Evolutionary conservation across 1,140 invertebrate genomes (phyloP).

Genomic region (Tetramorium alpestre): DNA sequence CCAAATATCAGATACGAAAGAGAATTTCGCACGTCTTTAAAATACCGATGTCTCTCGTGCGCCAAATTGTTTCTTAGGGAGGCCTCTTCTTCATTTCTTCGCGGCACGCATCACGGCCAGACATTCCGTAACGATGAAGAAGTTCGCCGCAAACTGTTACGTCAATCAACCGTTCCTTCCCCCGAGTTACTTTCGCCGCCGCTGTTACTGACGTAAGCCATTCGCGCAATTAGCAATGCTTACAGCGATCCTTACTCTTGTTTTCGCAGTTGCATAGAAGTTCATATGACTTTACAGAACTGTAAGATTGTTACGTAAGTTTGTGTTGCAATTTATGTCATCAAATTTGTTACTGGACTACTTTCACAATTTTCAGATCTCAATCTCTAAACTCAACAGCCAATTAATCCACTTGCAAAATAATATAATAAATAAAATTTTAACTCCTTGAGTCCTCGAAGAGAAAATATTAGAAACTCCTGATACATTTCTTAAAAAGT

Average conservation of each 20-base stretch:
- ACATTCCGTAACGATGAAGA: slow-evolving; percentile 10
- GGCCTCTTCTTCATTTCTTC: slow-evolving; percentile 22
- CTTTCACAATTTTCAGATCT: background rate
- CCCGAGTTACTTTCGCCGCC: slow-evolving; percentile 22
- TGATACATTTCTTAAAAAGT: background rate
- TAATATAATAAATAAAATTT: background rate
- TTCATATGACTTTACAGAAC: background rate
- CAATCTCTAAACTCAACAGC: background rate
- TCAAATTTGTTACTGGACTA: background rate
- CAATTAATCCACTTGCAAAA: background rate
- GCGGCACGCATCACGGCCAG: slow-evolving; percentile 34
- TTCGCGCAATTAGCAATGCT: slow-evolving; percentile 15
- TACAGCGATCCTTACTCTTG: background rate
- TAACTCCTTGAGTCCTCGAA: background rate
- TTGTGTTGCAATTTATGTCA: background rate
- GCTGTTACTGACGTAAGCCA: slow-evolving; percentile 28
- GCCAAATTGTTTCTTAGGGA: slow-evolving; percentile 11
- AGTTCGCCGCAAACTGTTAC: slow-evolving; percentile 48
- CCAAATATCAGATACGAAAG: background rate
- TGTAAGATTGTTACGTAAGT: slow-evolving; percentile 5
- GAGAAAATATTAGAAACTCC: background rate
- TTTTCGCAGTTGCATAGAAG: background rate
- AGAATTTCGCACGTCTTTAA: background rate
- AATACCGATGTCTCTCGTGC: background rate
- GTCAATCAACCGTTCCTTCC: slow-evolving; percentile 46